phyloP scores from a whole-genome alignment of 2,113 vertebrate species.

The Triplophysa siluroides region DNA sequence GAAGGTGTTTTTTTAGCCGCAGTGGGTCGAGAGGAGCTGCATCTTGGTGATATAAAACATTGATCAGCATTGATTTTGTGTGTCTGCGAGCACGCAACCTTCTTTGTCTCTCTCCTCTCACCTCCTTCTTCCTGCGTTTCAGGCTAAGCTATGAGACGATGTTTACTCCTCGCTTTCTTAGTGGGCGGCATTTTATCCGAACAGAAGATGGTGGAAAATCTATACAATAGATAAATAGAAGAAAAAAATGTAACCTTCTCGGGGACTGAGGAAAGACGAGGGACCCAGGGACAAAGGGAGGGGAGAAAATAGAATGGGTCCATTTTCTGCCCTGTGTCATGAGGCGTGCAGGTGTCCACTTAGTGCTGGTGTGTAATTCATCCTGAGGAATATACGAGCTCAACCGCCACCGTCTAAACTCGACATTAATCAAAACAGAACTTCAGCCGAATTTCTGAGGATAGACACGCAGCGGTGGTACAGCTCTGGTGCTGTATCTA shows the following conservation, averaged over 20 bases:
- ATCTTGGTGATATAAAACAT: constrained; percentile 60
- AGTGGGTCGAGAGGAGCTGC: constrained; percentile 47
- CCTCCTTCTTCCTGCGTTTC: constrained; percentile 38
- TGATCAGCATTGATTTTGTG: constrained; percentile 64
- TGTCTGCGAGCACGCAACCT: constrained; percentile 44
- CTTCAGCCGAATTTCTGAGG: background rate
- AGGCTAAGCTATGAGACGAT: constrained; percentile 40
- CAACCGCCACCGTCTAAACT: background rate
- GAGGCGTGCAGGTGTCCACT: constrained; percentile 9
- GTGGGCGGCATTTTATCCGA: constrained; percentile 56
- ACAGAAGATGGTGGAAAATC: constrained; percentile 48
- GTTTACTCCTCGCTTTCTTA: constrained; percentile 52
- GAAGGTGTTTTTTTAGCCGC: constrained; percentile 47
- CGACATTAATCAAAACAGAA: constrained; percentile 21
- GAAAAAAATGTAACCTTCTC: constrained; percentile 37
- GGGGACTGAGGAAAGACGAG: constrained; percentile 15
- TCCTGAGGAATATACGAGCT: background rate
- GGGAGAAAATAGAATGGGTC: constrained; percentile 33
- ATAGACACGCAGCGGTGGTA: background rate
- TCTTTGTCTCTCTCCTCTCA: constrained; percentile 30
- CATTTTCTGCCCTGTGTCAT: constrained; percentile 28
- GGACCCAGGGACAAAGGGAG: constrained; percentile 24
- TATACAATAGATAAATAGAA: constrained; percentile 52
- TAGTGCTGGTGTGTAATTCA: background rate
- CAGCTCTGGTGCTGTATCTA: background rate